Conservation (phyloP, 2,888 invertebrate species). For the Julus scandinavius region DNA sequence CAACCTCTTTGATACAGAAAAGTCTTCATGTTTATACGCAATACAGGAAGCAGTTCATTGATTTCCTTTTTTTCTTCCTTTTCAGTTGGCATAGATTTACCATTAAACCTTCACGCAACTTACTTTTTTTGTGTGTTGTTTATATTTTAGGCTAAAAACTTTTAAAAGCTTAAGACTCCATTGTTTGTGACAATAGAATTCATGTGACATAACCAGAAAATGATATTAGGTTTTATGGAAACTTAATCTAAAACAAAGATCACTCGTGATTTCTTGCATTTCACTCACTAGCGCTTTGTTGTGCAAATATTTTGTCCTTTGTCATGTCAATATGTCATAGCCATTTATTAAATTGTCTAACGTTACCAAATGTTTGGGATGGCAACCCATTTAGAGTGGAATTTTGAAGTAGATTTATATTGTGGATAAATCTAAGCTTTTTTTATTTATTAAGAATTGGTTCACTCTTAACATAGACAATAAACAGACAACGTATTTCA, state of each 20-base stretch:
- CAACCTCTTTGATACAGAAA: constrained; percentile 6
- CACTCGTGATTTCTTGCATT: neutral
- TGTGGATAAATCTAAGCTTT: neutral
- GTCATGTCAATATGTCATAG: neutral
- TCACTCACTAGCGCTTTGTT: neutral
- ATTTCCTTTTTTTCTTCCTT: neutral
- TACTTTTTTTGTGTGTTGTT: neutral
- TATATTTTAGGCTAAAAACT: neutral
- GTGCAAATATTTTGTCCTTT: neutral
- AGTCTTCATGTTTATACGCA: constrained; percentile 29
- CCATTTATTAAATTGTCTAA: neutral
- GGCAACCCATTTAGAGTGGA: neutral
- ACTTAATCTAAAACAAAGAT: neutral
- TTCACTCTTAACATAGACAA: neutral
- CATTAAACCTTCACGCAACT: neutral
- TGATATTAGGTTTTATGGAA: constrained; percentile 28
- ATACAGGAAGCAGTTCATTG: constrained; percentile 18
- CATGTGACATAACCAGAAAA: constrained; percentile 1
- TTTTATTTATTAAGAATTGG: neutral
- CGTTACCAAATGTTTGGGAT: neutral
- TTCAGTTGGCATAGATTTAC: neutral
- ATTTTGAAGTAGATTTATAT: neutral
- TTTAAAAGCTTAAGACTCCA: constrained; percentile 5
- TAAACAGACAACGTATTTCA: neutral
- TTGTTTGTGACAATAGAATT: constrained; percentile 12